Percentiles rank a stretch among this genome's conserved stretches.
These are phyloP conservation scores for Jordanella pulchra DNA, from an alignment of 2,797 vertebrate species.

Conservation along the genomic window DNA sequence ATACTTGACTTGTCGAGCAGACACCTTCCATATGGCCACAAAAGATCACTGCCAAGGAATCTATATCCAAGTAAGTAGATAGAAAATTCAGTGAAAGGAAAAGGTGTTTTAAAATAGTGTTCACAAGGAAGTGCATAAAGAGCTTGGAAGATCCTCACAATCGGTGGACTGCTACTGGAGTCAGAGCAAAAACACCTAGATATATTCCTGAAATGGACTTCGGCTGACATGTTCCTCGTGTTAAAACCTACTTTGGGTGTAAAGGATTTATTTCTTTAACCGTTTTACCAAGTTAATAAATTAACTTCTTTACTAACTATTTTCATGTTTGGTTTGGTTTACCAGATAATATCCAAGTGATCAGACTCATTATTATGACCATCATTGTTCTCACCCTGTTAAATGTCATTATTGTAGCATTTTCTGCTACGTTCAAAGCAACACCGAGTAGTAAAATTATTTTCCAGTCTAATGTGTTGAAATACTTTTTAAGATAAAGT, in stretches of 20 bases:
- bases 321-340: slow-evolving; percentile 23
- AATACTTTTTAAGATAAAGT: slow-evolving; percentile 22
- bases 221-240: not conserved
- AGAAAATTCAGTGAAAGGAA: not conserved
- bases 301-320: slow-evolving; percentile 6
- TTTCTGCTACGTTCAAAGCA: slow-evolving; percentile 30
- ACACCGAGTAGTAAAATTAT: slow-evolving; percentile 11
- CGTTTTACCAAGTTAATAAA: not conserved
- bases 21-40: not conserved
- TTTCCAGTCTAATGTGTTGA: slow-evolving; percentile 23
- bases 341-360: slow-evolving; percentile 6
- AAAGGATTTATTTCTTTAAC: not conserved
- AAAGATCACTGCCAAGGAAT: not conserved
- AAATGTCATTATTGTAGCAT: slow-evolving; percentile 19
- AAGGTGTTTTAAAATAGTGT: not conserved
- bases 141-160: not conserved
- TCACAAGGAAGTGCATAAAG: not conserved
- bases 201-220: not conserved
- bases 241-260: not conserved
- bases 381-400: slow-evolving; percentile 14
- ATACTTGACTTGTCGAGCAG: not conserved
- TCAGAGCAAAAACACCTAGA: not conserved
- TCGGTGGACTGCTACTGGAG: not conserved
- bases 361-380: not conserved
- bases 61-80: not conserved